Percentiles rank a stretch among this genome's conserved stretches.
These are phyloP conservation scores for Lymantria dispar DNA, from an alignment of 2,888 invertebrate genomes.

Conservation along the genomic window DNA sequence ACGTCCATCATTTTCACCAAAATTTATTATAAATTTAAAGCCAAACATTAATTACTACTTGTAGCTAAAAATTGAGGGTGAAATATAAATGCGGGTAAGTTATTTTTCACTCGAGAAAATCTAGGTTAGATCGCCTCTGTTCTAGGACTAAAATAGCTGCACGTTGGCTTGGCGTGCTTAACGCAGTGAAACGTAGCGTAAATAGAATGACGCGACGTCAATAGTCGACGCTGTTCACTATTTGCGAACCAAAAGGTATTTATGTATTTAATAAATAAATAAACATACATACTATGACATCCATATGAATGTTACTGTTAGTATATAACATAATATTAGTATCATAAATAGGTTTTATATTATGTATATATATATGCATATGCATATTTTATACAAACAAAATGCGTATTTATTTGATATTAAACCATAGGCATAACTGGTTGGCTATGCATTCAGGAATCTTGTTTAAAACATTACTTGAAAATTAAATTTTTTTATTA, in stretches of 20 bases:
- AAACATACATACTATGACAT: too few relatives aligned
- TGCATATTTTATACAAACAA: too few relatives aligned
- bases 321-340: neutral
- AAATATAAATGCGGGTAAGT: slow-evolving; percentile 2
- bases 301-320: neutral
- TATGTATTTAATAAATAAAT: neutral
- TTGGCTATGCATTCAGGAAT: too few relatives aligned
- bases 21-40: too few relatives aligned
- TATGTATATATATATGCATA: too few relatives aligned
- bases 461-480: too few relatives aligned
- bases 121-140: slow-evolving; percentile 62
- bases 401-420: too few relatives aligned
- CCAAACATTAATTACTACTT: too few relatives aligned
- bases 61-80: neutral
- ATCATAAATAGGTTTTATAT: neutral
- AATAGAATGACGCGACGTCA: slow-evolving; percentile 48
- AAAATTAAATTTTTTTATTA: too few relatives aligned
- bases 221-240: neutral
- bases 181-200: slow-evolving; percentile 62
- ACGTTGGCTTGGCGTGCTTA: slow-evolving; percentile 41
- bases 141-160: slow-evolving; percentile 57
- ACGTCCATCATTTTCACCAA: neutral
- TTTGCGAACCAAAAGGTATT: neutral
- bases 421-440: too few relatives aligned
- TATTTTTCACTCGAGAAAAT: slow-evolving; percentile 51